Evolutionary conservation across 2,888 invertebrate species (phyloP).

Genomic region (Tetheella fluctuosa): DNA sequence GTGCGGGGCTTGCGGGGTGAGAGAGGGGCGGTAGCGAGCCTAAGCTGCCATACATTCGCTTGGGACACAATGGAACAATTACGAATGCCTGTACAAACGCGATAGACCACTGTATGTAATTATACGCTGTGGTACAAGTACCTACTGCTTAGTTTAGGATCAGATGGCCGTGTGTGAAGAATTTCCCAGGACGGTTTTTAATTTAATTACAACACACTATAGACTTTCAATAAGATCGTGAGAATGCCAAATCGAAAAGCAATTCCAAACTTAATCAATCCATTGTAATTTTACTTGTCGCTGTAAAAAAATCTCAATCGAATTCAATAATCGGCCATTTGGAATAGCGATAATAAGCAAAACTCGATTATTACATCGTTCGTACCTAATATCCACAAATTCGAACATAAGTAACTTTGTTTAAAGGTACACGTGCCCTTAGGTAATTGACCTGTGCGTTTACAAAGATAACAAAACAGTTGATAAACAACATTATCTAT

Average conservation of each 20-base stretch:
- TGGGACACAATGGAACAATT: too few relatives aligned
- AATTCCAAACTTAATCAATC: not conserved
- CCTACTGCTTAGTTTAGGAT: too few relatives aligned
- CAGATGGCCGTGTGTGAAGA: too few relatives aligned
- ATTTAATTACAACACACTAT: slow-evolving; percentile 27
- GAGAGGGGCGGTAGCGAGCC: too few relatives aligned
- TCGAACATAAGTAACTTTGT: slow-evolving; percentile 33
- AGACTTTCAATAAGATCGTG: slow-evolving; percentile 11
- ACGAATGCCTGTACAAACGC: too few relatives aligned
- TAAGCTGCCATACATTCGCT: too few relatives aligned
- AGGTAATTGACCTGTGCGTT: slow-evolving; percentile 46
- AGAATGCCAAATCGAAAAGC: not conserved
- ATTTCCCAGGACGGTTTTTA: too few relatives aligned
- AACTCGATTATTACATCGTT: slow-evolving; percentile 33
- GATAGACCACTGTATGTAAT: too few relatives aligned
- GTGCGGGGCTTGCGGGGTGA: too few relatives aligned
- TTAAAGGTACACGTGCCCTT: slow-evolving; percentile 48
- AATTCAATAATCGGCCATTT: not conserved
- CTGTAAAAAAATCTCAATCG: not conserved
- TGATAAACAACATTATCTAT: not conserved
- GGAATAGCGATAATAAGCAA: not conserved
- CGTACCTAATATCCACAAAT: slow-evolving; percentile 18
- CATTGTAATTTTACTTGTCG: not conserved
- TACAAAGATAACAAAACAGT: slow-evolving; percentile 24
- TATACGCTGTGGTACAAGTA: too few relatives aligned